phyloP scores from a whole-genome alignment of 2,113 vertebrate species.

The Leptodactylus fuscus region DNA sequence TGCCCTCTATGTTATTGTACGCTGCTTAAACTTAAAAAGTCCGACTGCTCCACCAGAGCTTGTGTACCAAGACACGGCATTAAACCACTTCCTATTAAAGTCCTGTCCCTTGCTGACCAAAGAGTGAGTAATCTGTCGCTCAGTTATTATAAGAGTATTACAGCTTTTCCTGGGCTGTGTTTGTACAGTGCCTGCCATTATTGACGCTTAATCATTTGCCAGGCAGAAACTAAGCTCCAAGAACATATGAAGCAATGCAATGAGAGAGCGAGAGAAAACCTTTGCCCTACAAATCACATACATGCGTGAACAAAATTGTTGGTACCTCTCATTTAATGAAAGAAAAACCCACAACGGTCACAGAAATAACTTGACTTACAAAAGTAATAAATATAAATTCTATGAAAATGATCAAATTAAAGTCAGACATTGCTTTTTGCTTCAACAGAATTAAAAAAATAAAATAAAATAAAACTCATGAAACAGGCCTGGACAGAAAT shows the following conservation, averaged over 20 bases:
- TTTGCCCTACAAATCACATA: background rate
- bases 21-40: slow-evolving; percentile 95
- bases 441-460: too few relatives aligned
- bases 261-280: background rate
- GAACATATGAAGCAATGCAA: background rate
- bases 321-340: too few relatives aligned
- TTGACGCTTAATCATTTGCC: background rate
- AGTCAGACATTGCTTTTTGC: too few relatives aligned
- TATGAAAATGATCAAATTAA: too few relatives aligned
- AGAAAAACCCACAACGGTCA: too few relatives aligned
- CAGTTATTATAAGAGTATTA: background rate
- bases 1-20: slow-evolving; percentile 91
- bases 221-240: background rate
- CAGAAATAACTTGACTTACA: too few relatives aligned
- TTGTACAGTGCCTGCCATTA: background rate
- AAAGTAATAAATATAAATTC: too few relatives aligned
- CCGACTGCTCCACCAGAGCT: slow-evolving; percentile 92
- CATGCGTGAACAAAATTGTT: too few relatives aligned
- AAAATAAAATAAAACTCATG: too few relatives aligned
- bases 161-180: background rate
- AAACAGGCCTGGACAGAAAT: too few relatives aligned
- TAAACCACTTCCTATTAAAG: slow-evolving; percentile 91
- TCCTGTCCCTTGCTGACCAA: slow-evolving; percentile 95
- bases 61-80: slow-evolving; percentile 88
- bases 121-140: slow-evolving; percentile 85